These are phyloP conservation scores for Odocoileus virginianus DNA, from an alignment of 2,113 vertebrate species.

Conservation along the genomic window DNA sequence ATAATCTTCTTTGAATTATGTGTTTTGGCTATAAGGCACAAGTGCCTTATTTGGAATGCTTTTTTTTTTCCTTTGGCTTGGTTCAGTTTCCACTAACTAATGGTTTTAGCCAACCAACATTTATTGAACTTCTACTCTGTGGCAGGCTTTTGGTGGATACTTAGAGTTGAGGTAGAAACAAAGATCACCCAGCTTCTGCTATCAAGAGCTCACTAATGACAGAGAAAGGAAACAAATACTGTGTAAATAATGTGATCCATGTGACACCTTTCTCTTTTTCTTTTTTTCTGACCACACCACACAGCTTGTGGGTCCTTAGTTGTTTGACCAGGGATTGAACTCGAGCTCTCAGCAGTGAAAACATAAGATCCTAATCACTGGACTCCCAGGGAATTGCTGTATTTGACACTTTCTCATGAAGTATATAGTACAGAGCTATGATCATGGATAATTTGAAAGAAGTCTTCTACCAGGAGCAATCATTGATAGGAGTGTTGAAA, in stretches of 20 bases:
- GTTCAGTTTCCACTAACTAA: not conserved
- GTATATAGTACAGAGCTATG: not conserved
- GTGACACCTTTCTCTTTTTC: not conserved
- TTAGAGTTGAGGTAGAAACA: not conserved
- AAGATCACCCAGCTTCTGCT: not conserved
- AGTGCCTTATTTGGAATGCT: not conserved
- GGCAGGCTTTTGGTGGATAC: not conserved
- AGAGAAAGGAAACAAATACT: not conserved
- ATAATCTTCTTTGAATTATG: not conserved
- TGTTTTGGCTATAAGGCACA: not conserved
- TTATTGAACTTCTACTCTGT: not conserved
- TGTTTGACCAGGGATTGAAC: not conserved
- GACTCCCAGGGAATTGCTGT: not conserved
- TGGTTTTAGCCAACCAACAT: not conserved
- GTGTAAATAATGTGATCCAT: not conserved
- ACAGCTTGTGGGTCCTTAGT: not conserved
- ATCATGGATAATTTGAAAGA: not conserved
- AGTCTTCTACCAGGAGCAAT: not conserved
- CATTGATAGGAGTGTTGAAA: not conserved
- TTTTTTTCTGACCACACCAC: not conserved
- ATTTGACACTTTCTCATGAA: not conserved
- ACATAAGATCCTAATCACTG: not conserved
- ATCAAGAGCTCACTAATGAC: not conserved
- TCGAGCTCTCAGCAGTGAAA: not conserved
- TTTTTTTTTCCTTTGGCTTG: not conserved